Evolutionary conservation across 2,888 invertebrate genomes (phyloP).

Genomic region (Exephanes ischioxanthus): DNA sequence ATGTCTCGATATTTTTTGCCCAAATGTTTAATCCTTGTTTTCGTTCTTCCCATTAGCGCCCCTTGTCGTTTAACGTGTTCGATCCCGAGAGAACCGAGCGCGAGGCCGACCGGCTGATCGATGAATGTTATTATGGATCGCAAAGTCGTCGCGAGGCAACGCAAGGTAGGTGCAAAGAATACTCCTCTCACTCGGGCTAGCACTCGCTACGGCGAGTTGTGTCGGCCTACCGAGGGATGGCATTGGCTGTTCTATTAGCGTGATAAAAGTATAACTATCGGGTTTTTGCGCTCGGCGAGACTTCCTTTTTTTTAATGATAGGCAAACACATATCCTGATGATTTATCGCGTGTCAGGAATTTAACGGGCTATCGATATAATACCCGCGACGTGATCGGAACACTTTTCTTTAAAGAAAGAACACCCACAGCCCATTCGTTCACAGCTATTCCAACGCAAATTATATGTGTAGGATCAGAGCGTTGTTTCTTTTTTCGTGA

Average conservation of each 20-base stretch:
- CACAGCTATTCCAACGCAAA: neutral
- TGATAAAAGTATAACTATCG: neutral
- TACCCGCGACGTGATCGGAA: neutral
- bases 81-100: neutral
- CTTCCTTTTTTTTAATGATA: neutral
- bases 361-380: slow-evolving; percentile 9
- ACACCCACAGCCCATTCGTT: neutral
- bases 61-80: neutral
- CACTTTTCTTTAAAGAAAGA: neutral
- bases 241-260: slow-evolving; percentile 19
- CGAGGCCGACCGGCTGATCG: slow-evolving; percentile 11
- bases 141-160: neutral
- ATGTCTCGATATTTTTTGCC: slow-evolving; percentile 12
- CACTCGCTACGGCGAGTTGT: slow-evolving; percentile 4
- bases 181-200: neutral
- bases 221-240: slow-evolving; percentile 40
- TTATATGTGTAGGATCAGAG: neutral
- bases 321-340: neutral
- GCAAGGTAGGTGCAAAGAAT: neutral
- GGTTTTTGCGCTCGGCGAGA: slow-evolving; percentile 4
- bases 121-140: slow-evolving; percentile 17
- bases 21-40: neutral
- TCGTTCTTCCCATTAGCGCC: neutral
- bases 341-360: neutral
- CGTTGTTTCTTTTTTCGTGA: neutral